Percentiles rank a stretch among this genome's conserved stretches.
phyloP scores from a whole-genome alignment of 2,113 vertebrate genomes.

The Solea senegalensis region DNA sequence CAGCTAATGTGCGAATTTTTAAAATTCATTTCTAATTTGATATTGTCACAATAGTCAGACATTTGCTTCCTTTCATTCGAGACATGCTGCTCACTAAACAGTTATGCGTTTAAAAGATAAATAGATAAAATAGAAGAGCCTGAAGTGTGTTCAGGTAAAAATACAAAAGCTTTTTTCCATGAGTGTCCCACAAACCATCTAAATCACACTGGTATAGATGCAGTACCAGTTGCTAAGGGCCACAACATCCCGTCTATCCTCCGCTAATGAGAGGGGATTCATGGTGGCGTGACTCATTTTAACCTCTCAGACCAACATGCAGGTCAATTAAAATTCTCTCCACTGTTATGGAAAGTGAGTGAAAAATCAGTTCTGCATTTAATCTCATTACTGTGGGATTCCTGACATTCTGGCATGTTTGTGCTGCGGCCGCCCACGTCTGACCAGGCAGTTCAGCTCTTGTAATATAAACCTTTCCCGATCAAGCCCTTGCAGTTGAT shows the following conservation, averaged over 20 bases:
- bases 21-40: slow-evolving; percentile 48
- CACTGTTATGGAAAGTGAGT: slow-evolving; percentile 9
- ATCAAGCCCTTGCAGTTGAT: slow-evolving; percentile 52
- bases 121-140: background rate
- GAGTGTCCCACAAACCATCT: slow-evolving; percentile 3
- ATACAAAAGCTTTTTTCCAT: background rate
- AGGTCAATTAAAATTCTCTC: slow-evolving; percentile 22
- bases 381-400: slow-evolving; percentile 23
- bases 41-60: slow-evolving; percentile 32
- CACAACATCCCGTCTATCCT: slow-evolving; percentile 13
- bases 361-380: slow-evolving; percentile 28
- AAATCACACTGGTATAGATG: background rate
- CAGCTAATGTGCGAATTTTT: slow-evolving; percentile 48
- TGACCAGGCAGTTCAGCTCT: slow-evolving; percentile 1
- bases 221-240: slow-evolving; percentile 4
- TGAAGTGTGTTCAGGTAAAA: background rate
- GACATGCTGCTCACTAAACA: slow-evolving; percentile 1
- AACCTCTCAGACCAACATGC: slow-evolving; percentile 20
- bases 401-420: slow-evolving; percentile 21
- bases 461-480: slow-evolving; percentile 21
- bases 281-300: slow-evolving; percentile 16
- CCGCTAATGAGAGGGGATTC: background rate
- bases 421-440: background rate
- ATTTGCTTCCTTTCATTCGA: slow-evolving; percentile 29
- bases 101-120: too few species aligned